Percentiles rank a stretch among this genome's conserved stretches.
phyloP scores from a whole-genome alignment of 1,140 invertebrate genomes.

The Probaryconus sp. region DNA sequence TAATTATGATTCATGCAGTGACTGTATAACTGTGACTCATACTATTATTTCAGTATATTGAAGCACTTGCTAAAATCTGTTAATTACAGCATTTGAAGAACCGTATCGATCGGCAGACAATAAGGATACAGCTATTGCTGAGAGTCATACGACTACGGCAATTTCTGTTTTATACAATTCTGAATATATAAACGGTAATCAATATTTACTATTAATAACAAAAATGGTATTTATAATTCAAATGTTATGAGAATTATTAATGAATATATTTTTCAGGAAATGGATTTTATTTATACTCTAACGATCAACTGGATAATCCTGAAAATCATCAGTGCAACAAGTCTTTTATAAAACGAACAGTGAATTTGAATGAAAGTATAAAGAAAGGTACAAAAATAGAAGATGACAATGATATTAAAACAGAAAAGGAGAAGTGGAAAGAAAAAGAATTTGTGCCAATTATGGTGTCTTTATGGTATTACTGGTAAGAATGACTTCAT shows the following conservation, averaged over 20 bases:
- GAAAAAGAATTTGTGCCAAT: slow-evolving; percentile 80
- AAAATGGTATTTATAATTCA: too few species aligned
- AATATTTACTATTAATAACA: too few species aligned
- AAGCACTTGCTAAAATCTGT: too few species aligned
- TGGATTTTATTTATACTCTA: slow-evolving; percentile 83
- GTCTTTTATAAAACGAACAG: slow-evolving; percentile 35
- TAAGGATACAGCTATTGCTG: slow-evolving; percentile 55
- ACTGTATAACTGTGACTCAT: too few species aligned
- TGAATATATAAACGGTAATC: slow-evolving; percentile 85
- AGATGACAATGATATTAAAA: too few species aligned
- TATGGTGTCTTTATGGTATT: slow-evolving; percentile 86
- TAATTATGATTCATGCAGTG: too few species aligned
- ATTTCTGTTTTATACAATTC: slow-evolving; percentile 84
- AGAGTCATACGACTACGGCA: slow-evolving; percentile 77
- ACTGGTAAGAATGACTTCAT: slow-evolving; percentile 80
- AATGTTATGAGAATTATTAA: too few species aligned
- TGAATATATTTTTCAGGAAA: too few species aligned
- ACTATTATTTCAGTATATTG: too few species aligned
- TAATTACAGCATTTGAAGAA: slow-evolving; percentile 34
- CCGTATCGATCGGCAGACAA: slow-evolving; percentile 10
- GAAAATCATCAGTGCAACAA: slow-evolving; percentile 66
- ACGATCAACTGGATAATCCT: slow-evolving; percentile 69
- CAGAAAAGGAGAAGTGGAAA: slow-evolving; percentile 44
- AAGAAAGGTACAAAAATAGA: too few species aligned
- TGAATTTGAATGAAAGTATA: slow-evolving; percentile 23